Percentiles rank a stretch among this genome's conserved stretches.
These are phyloP conservation scores for Gasterosteus nipponicus DNA, from an alignment of 2,113 vertebrate species.

Conservation along the genomic window DNA sequence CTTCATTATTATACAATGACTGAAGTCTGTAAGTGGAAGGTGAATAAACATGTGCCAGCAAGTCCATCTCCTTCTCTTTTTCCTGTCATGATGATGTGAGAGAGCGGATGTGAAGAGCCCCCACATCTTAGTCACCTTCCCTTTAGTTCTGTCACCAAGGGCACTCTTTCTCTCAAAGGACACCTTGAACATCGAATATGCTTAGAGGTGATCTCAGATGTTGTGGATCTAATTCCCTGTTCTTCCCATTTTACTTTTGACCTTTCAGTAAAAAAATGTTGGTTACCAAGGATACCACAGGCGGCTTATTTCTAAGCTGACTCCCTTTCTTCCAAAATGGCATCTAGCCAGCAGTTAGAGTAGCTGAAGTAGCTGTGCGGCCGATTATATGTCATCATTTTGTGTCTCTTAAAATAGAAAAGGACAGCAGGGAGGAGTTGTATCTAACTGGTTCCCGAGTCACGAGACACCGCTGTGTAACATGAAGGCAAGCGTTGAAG, in stretches of 20 bases:
- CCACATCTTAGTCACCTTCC: slow-evolving; percentile 66
- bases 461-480: slow-evolving; percentile 19
- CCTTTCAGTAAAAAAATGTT: slow-evolving; percentile 64
- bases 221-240: slow-evolving; percentile 46
- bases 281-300: slow-evolving; percentile 69
- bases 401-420: slow-evolving; percentile 37
- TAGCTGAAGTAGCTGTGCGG: slow-evolving; percentile 37
- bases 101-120: slow-evolving; percentile 50
- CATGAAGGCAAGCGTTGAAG: slow-evolving; percentile 17
- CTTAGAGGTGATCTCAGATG: slow-evolving; percentile 51
- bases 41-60: slow-evolving; percentile 28
- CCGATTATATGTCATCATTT: slow-evolving; percentile 61
- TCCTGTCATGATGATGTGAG: slow-evolving; percentile 61
- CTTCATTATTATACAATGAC: slow-evolving; percentile 47
- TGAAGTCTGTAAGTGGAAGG: slow-evolving; percentile 39
- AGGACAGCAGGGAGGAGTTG: slow-evolving; percentile 51
- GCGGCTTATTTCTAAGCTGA: slow-evolving; percentile 44
- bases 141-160: slow-evolving; percentile 47
- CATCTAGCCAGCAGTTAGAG: slow-evolving; percentile 43
- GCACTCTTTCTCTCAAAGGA: slow-evolving; percentile 45
- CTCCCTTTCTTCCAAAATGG: slow-evolving; percentile 48
- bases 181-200: slow-evolving; percentile 52
- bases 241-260: slow-evolving; percentile 62
- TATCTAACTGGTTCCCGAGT: slow-evolving; percentile 32
- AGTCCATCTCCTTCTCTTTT: slow-evolving; percentile 48